A percentile compares a stretch with the other conserved stretches of the same genome.
phyloP scores from a whole-genome alignment of 2,113 vertebrate species.

The Otis tarda region DNA sequence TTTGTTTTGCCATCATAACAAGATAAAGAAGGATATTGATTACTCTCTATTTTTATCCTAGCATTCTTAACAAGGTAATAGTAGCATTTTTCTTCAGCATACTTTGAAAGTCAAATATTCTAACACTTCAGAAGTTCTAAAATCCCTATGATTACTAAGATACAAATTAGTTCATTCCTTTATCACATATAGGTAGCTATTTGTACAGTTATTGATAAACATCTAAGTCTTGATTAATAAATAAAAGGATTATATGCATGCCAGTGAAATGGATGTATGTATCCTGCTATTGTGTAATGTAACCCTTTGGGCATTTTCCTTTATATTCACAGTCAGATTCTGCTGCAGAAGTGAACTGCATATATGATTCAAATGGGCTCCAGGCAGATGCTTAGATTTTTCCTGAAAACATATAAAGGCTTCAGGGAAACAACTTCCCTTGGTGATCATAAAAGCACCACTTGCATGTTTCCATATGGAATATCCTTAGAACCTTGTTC shows the following conservation, averaged over 20 bases:
- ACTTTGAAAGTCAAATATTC: neutral
- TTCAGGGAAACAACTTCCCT: constrained; percentile 74
- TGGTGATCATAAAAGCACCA: constrained; percentile 68
- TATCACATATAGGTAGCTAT: neutral
- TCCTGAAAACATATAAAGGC: constrained; percentile 69
- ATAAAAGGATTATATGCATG: constrained; percentile 14
- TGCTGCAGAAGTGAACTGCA: constrained; percentile 44
- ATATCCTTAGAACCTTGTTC: constrained; percentile 45
- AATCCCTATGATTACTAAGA: neutral
- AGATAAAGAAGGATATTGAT: neutral
- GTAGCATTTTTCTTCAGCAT: neutral
- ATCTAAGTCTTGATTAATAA: neutral
- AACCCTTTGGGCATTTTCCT: constrained; percentile 69
- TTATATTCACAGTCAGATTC: constrained; percentile 31
- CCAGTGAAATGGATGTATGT: constrained; percentile 1
- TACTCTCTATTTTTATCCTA: neutral
- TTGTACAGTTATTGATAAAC: neutral
- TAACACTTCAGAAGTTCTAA: neutral
- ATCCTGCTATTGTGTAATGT: neutral
- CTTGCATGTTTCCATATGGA: constrained; percentile 42
- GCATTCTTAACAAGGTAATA: neutral
- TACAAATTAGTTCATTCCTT: neutral
- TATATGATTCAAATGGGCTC: constrained; percentile 68
- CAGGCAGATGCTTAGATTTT: constrained; percentile 67
- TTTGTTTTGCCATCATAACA: neutral